Conservation (phyloP, 2,113 vertebrate species). For the Pholis gunnellus region DNA sequence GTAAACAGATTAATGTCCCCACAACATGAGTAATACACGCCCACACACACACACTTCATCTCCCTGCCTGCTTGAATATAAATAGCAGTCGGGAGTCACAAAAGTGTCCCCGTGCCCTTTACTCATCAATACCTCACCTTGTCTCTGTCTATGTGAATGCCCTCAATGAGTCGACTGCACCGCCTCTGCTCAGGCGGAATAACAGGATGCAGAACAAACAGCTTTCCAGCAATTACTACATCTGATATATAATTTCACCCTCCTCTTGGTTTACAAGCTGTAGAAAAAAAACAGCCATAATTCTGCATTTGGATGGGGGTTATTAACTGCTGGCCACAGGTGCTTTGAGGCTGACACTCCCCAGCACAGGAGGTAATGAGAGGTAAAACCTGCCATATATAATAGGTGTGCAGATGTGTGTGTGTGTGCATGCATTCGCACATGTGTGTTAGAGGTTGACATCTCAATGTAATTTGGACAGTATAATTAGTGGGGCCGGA, state of each 20-base stretch:
- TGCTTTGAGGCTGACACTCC: slow-evolving; percentile 58
- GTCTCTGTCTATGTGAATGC: slow-evolving; percentile 29
- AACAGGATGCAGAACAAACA: slow-evolving; percentile 57
- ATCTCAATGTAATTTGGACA: slow-evolving; percentile 54
- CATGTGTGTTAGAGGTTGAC: slow-evolving; percentile 34
- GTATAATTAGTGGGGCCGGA: slow-evolving; percentile 51
- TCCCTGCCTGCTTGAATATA: not conserved
- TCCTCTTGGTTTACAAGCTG: slow-evolving; percentile 57
- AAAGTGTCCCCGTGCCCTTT: slow-evolving; percentile 28
- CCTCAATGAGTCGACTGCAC: slow-evolving; percentile 30
- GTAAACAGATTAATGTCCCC: not conserved
- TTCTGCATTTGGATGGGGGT: slow-evolving; percentile 50
- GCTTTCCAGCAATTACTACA: slow-evolving; percentile 56
- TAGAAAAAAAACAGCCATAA: slow-evolving; percentile 51
- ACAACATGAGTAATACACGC: not conserved
- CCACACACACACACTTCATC: slow-evolving; percentile 11
- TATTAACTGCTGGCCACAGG: slow-evolving; percentile 58
- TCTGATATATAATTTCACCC: slow-evolving; percentile 68
- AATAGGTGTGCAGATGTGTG: slow-evolving; percentile 32
- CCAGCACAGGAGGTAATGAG: slow-evolving; percentile 55
- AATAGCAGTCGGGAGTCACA: slow-evolving; percentile 20
- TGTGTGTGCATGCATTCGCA: not conserved
- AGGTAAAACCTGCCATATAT: slow-evolving; percentile 59
- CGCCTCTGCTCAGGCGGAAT: slow-evolving; percentile 50
- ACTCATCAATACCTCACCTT: slow-evolving; percentile 36